These are phyloP conservation scores for Laterallus jamaicensis DNA, from an alignment of 2,113 vertebrate species.

Conservation along the genomic window DNA sequence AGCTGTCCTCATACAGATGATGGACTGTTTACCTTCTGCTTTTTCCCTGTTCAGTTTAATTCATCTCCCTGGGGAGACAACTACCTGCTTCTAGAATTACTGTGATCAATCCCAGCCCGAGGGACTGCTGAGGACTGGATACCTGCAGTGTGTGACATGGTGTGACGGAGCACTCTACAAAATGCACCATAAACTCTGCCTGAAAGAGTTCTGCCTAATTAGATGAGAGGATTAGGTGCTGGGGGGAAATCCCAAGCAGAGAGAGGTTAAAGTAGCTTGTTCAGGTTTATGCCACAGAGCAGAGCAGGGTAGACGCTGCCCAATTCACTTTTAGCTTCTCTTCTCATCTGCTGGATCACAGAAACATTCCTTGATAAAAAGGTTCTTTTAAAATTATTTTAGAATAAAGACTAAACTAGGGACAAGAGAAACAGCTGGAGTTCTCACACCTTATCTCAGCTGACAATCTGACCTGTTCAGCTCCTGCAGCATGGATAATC, in stretches of 20 bases:
- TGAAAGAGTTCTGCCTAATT: not conserved
- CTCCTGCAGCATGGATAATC: not conserved
- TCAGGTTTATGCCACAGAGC: not conserved
- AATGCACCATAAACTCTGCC: not conserved
- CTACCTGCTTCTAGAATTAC: not conserved
- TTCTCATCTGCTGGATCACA: not conserved
- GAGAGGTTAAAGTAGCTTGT: not conserved
- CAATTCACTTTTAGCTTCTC: not conserved
- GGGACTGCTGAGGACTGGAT: not conserved
- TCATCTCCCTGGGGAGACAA: not conserved
- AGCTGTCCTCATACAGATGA: not conserved
- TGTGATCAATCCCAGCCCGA: not conserved
- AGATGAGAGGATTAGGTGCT: not conserved
- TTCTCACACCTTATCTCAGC: not conserved
- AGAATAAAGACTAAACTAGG: not conserved
- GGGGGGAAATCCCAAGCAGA: not conserved
- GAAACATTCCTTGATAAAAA: not conserved
- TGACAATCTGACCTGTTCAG: conserved; percentile 1
- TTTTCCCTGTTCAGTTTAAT: not conserved
- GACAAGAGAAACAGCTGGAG: not conserved
- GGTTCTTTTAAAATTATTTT: not conserved
- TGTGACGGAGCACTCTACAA: not conserved
- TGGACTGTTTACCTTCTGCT: not conserved
- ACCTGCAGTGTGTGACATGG: not conserved
- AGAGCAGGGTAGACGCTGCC: not conserved